phyloP scores from a whole-genome alignment of 2,113 vertebrate species.

The Epinephelus moara region DNA sequence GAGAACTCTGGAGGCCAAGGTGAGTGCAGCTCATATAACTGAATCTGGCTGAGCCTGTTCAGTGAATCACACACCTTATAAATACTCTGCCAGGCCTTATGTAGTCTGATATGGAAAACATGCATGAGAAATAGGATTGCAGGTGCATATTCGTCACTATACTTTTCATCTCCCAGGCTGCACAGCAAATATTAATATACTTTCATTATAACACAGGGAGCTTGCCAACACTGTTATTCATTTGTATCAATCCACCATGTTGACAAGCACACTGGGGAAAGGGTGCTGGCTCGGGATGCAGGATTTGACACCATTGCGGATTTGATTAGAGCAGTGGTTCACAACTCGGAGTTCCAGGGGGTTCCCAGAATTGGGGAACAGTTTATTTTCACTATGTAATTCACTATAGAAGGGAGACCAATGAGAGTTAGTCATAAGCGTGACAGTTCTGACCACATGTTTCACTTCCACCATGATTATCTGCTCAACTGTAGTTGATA shows the following conservation, averaged over 20 bases:
- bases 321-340: background rate
- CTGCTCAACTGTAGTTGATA: no score
- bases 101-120: background rate
- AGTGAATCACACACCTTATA: no score
- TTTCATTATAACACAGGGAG: background rate
- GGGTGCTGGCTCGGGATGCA: background rate
- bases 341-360: no score
- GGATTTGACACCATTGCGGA: background rate
- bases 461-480: no score
- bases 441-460: no score
- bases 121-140: background rate
- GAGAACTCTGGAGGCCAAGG: slow-evolving; percentile 93
- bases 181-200: background rate
- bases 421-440: no score
- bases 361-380: no score
- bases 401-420: no score
- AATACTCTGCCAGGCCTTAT: background rate
- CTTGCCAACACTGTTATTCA: background rate
- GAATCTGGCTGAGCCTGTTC: background rate
- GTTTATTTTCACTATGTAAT: no score
- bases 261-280: background rate
- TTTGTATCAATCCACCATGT: background rate
- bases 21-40: slow-evolving; percentile 59
- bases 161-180: background rate
- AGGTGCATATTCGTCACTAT: background rate